phyloP scores from a whole-genome alignment of 92 coral and sea anemone species.

The Heliopora coerulea region DNA sequence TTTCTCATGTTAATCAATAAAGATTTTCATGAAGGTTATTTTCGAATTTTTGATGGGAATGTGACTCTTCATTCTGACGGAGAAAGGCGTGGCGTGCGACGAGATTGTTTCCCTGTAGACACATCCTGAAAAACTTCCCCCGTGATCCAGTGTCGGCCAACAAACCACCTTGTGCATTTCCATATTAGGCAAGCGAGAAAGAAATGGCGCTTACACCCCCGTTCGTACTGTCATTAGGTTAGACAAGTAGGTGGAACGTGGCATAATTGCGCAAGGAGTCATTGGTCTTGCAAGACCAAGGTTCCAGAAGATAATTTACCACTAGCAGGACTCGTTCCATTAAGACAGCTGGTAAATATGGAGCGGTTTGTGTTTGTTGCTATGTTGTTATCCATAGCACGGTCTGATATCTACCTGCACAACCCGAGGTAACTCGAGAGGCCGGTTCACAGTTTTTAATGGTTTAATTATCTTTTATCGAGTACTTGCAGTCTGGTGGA shows the following conservation, averaged over 20 bases:
- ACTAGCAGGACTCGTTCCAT: no score
- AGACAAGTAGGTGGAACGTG: background rate
- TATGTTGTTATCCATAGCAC: slow-evolving; percentile 44
- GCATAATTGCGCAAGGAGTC: background rate
- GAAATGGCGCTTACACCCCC: background rate
- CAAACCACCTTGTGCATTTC: background rate
- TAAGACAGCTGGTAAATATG: slow-evolving; percentile 46
- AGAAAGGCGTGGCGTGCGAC: no score
- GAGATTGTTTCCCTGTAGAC: no score
- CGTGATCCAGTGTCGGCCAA: no score
- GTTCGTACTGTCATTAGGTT: background rate
- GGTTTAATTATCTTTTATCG: background rate
- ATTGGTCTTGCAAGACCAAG: background rate
- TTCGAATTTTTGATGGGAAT: no score
- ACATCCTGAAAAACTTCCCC: no score
- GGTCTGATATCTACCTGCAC: slow-evolving; percentile 83
- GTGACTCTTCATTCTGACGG: no score
- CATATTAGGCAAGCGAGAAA: background rate
- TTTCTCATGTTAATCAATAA: no score
- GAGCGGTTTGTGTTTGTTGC: slow-evolving; percentile 29
- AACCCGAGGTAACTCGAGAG: slow-evolving; percentile 75
- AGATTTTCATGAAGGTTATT: no score
- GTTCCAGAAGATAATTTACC: background rate
- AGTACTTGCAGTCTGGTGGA: background rate
- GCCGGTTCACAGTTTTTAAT: background rate